These are phyloP conservation scores for Amazona guildingii DNA, from an alignment of 2,113 vertebrate genomes.

Conservation along the genomic window DNA sequence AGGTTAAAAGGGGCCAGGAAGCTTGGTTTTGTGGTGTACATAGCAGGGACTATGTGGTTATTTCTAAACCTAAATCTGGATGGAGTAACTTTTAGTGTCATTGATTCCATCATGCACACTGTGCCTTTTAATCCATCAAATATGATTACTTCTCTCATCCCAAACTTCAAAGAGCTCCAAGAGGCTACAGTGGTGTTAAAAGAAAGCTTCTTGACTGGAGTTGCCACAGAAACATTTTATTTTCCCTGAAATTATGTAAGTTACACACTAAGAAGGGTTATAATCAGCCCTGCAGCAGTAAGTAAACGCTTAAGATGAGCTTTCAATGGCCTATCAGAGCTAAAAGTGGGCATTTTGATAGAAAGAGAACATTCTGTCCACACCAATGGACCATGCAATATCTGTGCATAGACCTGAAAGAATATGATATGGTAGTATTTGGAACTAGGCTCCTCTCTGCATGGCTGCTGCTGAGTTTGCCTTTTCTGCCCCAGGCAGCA, in stretches of 20 bases:
- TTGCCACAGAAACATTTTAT: neutral
- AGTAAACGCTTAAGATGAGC: neutral
- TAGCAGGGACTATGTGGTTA: neutral
- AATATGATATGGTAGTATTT: neutral
- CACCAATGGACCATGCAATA: neutral
- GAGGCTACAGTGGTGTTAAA: neutral
- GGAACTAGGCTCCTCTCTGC: neutral
- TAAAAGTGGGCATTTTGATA: neutral
- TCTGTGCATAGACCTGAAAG: neutral
- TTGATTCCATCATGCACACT: neutral
- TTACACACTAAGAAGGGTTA: neutral
- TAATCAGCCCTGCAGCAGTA: neutral
- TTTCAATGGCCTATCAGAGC: neutral
- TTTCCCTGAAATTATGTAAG: neutral
- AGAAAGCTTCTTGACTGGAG: neutral
- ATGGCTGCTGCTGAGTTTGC: neutral
- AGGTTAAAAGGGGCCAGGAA: neutral
- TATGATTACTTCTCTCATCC: neutral
- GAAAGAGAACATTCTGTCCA: neutral
- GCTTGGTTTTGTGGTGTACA: neutral
- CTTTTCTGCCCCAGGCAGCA: neutral
- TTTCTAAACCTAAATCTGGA: conserved; percentile 7
- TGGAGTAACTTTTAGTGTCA: neutral
- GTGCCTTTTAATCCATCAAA: conserved; percentile 3
- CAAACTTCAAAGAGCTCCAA: neutral